phyloP scores from a whole-genome alignment of 2,797 vertebrate species.

The Acanthurus tractus region DNA sequence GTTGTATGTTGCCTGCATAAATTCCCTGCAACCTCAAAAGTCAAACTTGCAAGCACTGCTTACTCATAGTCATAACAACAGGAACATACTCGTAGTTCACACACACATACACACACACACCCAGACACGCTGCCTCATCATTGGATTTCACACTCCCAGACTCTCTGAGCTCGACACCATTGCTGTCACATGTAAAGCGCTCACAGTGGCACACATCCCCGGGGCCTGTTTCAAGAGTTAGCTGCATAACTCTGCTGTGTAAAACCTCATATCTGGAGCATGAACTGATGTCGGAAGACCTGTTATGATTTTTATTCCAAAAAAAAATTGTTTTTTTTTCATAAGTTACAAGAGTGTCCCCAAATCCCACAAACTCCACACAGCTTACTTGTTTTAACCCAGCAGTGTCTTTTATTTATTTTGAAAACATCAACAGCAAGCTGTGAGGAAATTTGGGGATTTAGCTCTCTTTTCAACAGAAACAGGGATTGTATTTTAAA shows the following conservation, averaged over 20 bases:
- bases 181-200: conserved; percentile 28
- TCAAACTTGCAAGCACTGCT: conserved; percentile 3
- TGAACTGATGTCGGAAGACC: not conserved
- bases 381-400: too few species aligned
- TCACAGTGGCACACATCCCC: conserved; percentile 26
- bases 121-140: conserved; percentile 6
- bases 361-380: too few species aligned
- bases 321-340: too few species aligned
- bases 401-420: too few species aligned
- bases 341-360: too few species aligned
- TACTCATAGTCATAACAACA: conserved; percentile 38
- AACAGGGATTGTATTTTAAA: too few species aligned
- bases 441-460: too few species aligned
- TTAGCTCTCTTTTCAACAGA: too few species aligned
- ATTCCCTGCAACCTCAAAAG: conserved; percentile 20
- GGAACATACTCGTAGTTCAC: conserved; percentile 34
- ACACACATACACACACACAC: not conserved
- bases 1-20: conserved; percentile 14
- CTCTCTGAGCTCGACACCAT: conserved; percentile 11
- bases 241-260: conserved; percentile 1
- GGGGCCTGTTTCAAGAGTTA: conserved; percentile 26
- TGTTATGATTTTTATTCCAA: conserved; percentile 12
- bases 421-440: too few species aligned
- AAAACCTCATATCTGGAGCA: not conserved
- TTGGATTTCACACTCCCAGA: conserved; percentile 43